phyloP scores from a whole-genome alignment of 2,888 invertebrate genomes.

The Syrista parreyssii region DNA sequence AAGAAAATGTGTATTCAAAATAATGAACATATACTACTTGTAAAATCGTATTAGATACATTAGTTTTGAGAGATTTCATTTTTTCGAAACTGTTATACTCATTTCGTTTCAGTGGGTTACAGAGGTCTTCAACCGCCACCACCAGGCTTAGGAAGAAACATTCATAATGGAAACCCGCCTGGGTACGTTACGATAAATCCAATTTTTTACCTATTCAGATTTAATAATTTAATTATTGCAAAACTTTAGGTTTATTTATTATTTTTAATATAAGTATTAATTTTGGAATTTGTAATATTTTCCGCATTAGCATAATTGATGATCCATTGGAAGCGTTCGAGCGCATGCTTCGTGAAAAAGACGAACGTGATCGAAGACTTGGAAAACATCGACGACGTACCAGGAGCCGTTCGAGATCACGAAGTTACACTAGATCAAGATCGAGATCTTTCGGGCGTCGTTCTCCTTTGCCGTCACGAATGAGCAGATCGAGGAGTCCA shows the following conservation, averaged over 20 bases:
- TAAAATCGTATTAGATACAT: too few relatives aligned
- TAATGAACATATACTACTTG: too few relatives aligned
- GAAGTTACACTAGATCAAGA: conserved; percentile 66
- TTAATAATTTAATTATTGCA: conserved; percentile 5
- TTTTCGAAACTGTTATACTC: conserved; percentile 40
- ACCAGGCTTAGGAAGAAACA: conserved; percentile 69
- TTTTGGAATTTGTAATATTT: conserved; percentile 1
- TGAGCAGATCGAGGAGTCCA: conserved; percentile 65
- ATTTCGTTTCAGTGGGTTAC: conserved; percentile 48
- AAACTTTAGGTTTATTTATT: conserved; percentile 3
- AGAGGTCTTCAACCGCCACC: conserved; percentile 70
- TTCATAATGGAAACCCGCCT: conserved; percentile 68
- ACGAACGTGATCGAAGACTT: conserved; percentile 76
- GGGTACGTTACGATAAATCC: conserved; percentile 60
- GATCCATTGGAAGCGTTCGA: conserved; percentile 90
- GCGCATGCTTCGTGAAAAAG: conserved; percentile 86
- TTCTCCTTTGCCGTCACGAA: conserved; percentile 57
- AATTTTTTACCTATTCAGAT: neutral
- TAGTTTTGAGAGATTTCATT: conserved; percentile 13
- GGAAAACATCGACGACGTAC: conserved; percentile 71
- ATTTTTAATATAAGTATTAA: conserved; percentile 5
- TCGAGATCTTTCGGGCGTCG: conserved; percentile 61
- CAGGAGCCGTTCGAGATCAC: conserved; percentile 67
- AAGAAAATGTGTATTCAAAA: too few relatives aligned
- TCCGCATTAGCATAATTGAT: conserved; percentile 75